Evolutionary conservation across 1,140 invertebrate species (phyloP).

Genomic region (Drosophila simulans): DNA sequence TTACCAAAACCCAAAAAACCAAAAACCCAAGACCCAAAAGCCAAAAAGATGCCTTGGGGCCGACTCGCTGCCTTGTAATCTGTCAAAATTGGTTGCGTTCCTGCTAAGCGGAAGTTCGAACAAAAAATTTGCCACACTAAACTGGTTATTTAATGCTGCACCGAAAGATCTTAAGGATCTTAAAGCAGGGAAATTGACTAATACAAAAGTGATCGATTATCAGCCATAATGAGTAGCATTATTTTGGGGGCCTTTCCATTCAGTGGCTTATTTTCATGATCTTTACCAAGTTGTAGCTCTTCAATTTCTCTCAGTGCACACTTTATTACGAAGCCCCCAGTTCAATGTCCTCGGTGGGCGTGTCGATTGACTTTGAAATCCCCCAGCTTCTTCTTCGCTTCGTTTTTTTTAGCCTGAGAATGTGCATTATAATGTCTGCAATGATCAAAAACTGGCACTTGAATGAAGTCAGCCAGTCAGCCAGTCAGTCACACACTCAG

Average conservation of each 20-base stretch:
- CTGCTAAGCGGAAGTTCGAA: conserved; percentile 66
- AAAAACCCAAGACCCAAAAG: neutral
- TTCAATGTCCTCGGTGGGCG: conserved; percentile 67
- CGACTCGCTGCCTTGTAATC: conserved; percentile 72
- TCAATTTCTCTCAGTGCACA: conserved; percentile 7
- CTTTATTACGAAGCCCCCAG: conserved; percentile 18
- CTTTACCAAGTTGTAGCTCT: too few species aligned
- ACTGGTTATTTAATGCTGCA: conserved; percentile 71
- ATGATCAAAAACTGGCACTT: conserved; percentile 49
- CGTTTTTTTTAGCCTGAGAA: conserved; percentile 49
- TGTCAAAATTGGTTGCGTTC: conserved; percentile 76
- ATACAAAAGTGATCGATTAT: too few species aligned
- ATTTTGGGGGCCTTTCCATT: too few species aligned
- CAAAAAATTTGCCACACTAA: conserved; percentile 65
- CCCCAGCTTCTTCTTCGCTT: conserved; percentile 24
- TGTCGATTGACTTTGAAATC: conserved; percentile 64
- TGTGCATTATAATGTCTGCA: conserved; percentile 48
- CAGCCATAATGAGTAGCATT: too few species aligned
- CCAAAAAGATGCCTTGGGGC: conserved; percentile 16
- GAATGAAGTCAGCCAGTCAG: conserved; percentile 20
- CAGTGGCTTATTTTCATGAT: too few species aligned
- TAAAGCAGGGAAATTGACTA: too few species aligned
- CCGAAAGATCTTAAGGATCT: neutral
- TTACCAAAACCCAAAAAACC: conserved; percentile 40
- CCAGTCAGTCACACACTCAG: conserved; percentile 31